Percentiles rank a stretch among this genome's conserved stretches.
These are phyloP conservation scores for Zapornia atra DNA, from an alignment of 2,113 vertebrate genomes.

Conservation along the genomic window DNA sequence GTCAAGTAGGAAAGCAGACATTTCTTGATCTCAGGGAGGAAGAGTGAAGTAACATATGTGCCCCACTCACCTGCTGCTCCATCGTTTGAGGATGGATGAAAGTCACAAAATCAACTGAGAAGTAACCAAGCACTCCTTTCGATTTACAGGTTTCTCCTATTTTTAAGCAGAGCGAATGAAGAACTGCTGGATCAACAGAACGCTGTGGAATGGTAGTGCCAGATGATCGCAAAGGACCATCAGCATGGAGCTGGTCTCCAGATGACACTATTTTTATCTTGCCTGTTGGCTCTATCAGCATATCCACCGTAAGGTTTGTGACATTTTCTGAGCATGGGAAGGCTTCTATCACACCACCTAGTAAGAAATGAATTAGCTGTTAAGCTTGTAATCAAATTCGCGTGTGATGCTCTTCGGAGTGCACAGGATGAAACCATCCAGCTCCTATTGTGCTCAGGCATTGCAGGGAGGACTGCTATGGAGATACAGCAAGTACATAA, in stretches of 20 bases:
- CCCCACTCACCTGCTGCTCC: constrained; percentile 84
- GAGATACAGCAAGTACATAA: neutral
- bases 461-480: neutral
- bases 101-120: constrained; percentile 85
- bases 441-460: neutral
- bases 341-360: constrained; percentile 89
- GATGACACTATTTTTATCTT: constrained; percentile 79
- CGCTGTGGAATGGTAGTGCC: constrained; percentile 83
- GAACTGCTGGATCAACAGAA: constrained; percentile 78
- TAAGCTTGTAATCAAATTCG: neutral
- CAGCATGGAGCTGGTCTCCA: constrained; percentile 85
- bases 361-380: neutral
- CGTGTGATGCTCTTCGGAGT: neutral
- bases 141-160: constrained; percentile 82
- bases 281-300: constrained; percentile 87
- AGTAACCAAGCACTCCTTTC: constrained; percentile 80
- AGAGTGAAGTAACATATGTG: accelerated
- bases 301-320: constrained; percentile 85
- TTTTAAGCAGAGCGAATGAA: constrained; percentile 76
- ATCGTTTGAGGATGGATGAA: constrained; percentile 79
- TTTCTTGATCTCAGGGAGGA: neutral
- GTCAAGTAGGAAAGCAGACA: neutral
- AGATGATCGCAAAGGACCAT: constrained; percentile 74
- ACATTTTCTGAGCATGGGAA: constrained; percentile 79
- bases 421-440: neutral